phyloP scores from a whole-genome alignment of 2,888 invertebrate genomes.

The Pherbina coryleti region DNA sequence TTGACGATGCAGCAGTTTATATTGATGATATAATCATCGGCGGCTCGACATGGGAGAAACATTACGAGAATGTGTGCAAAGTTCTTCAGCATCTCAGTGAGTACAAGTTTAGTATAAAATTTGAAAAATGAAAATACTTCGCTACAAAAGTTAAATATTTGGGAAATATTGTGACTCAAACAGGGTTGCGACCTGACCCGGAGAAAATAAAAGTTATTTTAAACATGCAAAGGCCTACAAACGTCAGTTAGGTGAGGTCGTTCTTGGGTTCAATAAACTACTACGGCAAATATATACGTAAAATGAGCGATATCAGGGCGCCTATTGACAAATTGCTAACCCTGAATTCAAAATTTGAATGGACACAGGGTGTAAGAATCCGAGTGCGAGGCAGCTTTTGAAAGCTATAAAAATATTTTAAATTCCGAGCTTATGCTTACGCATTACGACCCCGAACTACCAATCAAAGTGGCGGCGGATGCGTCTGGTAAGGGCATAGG shows the following conservation, averaged over 20 bases:
- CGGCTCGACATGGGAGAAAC: constrained; percentile 10
- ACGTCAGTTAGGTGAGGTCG: not conserved
- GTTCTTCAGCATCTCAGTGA: not conserved
- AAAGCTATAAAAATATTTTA: not conserved
- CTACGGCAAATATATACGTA: not conserved
- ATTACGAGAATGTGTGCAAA: not conserved
- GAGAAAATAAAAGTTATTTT: not conserved
- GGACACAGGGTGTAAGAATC: no score
- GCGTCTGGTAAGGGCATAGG: not conserved
- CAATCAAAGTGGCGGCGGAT: no score
- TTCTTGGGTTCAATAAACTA: not conserved
- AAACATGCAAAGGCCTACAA: not conserved
- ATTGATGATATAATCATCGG: constrained; percentile 47
- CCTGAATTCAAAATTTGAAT: not conserved
- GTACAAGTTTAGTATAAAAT: not conserved
- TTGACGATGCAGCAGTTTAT: constrained; percentile 33
- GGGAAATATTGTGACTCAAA: not conserved
- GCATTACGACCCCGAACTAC: not conserved
- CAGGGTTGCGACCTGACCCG: not conserved
- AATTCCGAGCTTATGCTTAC: not conserved
- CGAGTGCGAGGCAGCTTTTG: not conserved
- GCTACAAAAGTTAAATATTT: not conserved
- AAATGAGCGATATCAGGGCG: not conserved
- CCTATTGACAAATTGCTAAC: not conserved
- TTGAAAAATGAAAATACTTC: not conserved